A percentile compares a stretch with the other conserved stretches of the same genome.
phyloP scores from a whole-genome alignment of 2,113 vertebrate species.

The Zapornia atra region DNA sequence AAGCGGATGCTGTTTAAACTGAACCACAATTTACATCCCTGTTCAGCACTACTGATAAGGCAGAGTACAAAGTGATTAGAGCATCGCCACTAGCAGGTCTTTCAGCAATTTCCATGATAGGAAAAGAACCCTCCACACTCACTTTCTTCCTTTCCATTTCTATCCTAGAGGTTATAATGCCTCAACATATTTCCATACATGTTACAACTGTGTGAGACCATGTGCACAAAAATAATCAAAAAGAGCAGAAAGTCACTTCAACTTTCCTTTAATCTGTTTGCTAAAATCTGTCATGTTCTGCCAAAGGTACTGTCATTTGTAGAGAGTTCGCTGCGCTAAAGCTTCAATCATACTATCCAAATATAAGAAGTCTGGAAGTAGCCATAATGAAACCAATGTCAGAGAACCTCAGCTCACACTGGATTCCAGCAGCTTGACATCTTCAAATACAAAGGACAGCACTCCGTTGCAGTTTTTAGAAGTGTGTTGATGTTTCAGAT shows the following conservation, averaged over 20 bases:
- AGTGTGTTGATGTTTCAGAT: not conserved
- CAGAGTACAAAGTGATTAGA: not conserved
- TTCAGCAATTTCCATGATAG: not conserved
- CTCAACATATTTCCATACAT: not conserved
- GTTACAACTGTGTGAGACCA: not conserved
- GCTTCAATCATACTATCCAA: constrained; percentile 10
- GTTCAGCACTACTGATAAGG: not conserved
- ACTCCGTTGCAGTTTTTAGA: not conserved
- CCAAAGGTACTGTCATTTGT: constrained; percentile 18
- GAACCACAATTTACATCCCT: not conserved
- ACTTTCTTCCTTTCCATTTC: not conserved
- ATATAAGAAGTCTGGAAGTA: not conserved
- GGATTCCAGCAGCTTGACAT: not conserved
- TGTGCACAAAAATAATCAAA: not conserved
- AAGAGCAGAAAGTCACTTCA: not conserved
- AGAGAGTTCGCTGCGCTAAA: not conserved
- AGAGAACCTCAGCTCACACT: not conserved
- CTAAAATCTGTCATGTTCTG: constrained; percentile 23
- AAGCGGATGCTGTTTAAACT: not conserved
- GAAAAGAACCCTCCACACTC: not conserved
- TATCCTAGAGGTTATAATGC: not conserved
- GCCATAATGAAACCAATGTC: not conserved
- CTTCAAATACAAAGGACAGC: not conserved
- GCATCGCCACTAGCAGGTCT: not conserved
- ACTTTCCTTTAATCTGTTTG: not conserved